Percentiles rank a stretch among this genome's conserved stretches.
Evolutionary conservation across 2,888 invertebrate genomes (phyloP).

Genomic region (Eugnorisma glareosa): DNA sequence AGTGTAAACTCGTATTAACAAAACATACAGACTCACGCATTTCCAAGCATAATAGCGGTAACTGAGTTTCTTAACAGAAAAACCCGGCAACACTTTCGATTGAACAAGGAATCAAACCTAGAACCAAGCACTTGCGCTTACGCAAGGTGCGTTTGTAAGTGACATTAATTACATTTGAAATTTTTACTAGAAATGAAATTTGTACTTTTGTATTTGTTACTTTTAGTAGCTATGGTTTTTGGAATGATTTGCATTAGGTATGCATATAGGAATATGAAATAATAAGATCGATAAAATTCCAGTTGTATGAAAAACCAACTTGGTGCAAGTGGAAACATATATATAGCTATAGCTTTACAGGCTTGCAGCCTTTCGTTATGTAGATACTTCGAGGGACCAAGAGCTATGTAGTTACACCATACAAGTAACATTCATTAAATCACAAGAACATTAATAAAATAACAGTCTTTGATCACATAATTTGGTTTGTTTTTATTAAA

Average conservation of each 20-base stretch:
- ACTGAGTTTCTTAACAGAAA: slow-evolving; percentile 42
- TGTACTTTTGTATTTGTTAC: background rate
- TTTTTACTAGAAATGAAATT: no score
- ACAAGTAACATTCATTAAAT: no score
- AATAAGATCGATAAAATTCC: background rate
- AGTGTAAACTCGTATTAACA: background rate
- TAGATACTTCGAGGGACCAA: background rate
- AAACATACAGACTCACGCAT: slow-evolving; percentile 9
- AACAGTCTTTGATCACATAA: background rate
- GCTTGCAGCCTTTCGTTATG: background rate
- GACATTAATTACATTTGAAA: background rate
- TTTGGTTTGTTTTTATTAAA: background rate
- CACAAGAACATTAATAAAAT: no score
- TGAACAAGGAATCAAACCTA: slow-evolving; percentile 29
- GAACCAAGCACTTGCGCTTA: slow-evolving; percentile 17
- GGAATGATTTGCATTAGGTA: background rate
- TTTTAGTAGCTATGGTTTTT: slow-evolving; percentile 1
- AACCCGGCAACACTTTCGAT: slow-evolving; percentile 46
- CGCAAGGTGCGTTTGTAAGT: slow-evolving; percentile 12
- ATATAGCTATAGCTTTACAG: no score
- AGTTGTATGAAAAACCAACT: background rate
- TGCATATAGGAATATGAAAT: background rate
- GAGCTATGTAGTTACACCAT: background rate
- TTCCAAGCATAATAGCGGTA: slow-evolving; percentile 5
- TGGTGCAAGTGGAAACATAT: background rate